A percentile compares a stretch with the other conserved stretches of the same genome.
Conservation (phyloP, 2,113 vertebrate species). For the Nipponia nippon region DNA sequence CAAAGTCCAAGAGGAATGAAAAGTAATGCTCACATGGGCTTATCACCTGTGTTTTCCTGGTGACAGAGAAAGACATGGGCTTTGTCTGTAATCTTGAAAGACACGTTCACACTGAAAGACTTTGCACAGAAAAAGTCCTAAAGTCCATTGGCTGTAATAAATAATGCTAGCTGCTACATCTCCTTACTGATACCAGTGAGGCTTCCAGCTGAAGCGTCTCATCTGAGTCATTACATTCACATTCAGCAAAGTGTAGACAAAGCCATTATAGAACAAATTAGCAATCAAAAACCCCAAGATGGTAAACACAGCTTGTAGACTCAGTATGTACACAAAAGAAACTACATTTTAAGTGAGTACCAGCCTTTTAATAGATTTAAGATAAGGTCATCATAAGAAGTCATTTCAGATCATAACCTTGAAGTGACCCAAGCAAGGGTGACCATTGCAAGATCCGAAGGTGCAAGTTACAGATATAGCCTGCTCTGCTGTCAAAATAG, state of each 20-base stretch:
- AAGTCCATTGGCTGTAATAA: not conserved
- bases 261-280: not conserved
- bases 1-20: not conserved
- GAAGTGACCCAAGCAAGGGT: not conserved
- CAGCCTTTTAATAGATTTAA: not conserved
- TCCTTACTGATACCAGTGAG: not conserved
- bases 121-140: not conserved
- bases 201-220: not conserved
- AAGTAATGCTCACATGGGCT: not conserved
- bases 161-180: not conserved
- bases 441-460: not conserved
- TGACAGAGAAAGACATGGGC: not conserved
- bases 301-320: not conserved
- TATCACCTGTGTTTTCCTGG: not conserved
- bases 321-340: not conserved
- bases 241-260: not conserved
- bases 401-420: not conserved
- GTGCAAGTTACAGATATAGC: not conserved
- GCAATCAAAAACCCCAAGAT: not conserved
- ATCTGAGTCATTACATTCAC: not conserved
- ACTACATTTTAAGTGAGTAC: not conserved
- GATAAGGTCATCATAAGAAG: not conserved
- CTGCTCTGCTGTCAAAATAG: not conserved
- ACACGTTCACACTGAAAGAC: not conserved
- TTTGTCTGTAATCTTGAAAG: not conserved